Conservation (phyloP, 2,113 vertebrate species). For the Aptenodytes forsteri region DNA sequence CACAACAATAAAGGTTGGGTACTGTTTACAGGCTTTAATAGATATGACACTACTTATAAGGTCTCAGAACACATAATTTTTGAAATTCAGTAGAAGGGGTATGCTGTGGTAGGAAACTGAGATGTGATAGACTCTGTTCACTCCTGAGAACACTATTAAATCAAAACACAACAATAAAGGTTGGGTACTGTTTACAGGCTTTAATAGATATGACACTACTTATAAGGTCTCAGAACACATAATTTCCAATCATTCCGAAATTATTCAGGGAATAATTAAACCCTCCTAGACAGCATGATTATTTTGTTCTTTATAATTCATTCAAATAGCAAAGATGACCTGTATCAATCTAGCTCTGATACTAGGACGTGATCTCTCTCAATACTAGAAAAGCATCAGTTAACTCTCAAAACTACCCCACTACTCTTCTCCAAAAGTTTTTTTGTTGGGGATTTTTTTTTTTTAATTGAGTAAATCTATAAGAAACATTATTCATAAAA, state of each 20-base stretch:
- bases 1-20: background rate
- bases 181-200: background rate
- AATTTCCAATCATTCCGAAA: background rate
- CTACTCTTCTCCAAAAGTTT: background rate
- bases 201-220: background rate
- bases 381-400: fast-evolving
- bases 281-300: background rate
- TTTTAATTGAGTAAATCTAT: background rate
- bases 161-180: background rate
- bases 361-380: background rate
- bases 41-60: background rate
- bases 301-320: background rate
- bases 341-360: background rate
- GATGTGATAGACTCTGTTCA: background rate
- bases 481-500: background rate
- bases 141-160: background rate
- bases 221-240: background rate
- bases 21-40: background rate
- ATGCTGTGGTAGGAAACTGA: background rate
- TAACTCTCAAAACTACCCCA: background rate
- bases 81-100: background rate
- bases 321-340: background rate
- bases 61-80: background rate
- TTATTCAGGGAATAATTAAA: background rate
- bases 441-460: background rate